phyloP scores from a whole-genome alignment of 2,113 vertebrate genomes.

The Seriola dumerili region DNA sequence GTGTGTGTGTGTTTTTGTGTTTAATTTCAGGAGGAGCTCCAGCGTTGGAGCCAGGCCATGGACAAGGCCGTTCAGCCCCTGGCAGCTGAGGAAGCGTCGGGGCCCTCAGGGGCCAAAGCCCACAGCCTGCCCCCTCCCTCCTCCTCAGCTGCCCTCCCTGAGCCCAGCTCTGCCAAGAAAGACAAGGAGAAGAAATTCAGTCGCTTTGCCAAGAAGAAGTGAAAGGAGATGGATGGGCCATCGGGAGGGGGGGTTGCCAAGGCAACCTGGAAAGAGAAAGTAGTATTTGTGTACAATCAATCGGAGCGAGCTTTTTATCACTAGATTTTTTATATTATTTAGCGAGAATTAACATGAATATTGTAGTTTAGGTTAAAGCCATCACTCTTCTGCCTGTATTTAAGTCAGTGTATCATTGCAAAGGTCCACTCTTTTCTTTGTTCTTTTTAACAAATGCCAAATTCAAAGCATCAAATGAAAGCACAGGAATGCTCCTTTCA shows the following conservation, averaged over 20 bases:
- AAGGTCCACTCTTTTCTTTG: conserved; percentile 62
- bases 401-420: conserved; percentile 71
- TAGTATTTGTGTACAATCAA: conserved; percentile 70
- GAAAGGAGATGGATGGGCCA: conserved; percentile 55
- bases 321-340: conserved; percentile 78
- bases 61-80: conserved; percentile 86
- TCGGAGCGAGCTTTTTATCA: conserved; percentile 68
- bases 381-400: conserved; percentile 80
- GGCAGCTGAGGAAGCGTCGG: conserved; percentile 85
- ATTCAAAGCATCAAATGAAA: conserved; percentile 79
- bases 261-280: conserved; percentile 63
- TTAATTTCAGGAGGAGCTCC: conserved; percentile 90
- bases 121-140: conserved; percentile 89
- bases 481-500: conserved; percentile 83
- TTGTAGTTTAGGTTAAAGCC: conserved; percentile 69
- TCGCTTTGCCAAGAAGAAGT: conserved; percentile 96
- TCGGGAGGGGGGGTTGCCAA: conserved; percentile 31
- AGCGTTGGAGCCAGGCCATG: conserved; percentile 91
- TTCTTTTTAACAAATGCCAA: conserved; percentile 69
- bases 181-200: conserved; percentile 95
- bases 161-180: conserved; percentile 91
- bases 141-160: conserved; percentile 77
- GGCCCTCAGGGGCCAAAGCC: conserved; percentile 83
- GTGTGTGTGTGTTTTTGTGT: conserved; percentile 27
- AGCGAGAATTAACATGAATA: conserved; percentile 68